Conservation (phyloP, 2,113 vertebrate species). For the Lepus timidus region DNA sequence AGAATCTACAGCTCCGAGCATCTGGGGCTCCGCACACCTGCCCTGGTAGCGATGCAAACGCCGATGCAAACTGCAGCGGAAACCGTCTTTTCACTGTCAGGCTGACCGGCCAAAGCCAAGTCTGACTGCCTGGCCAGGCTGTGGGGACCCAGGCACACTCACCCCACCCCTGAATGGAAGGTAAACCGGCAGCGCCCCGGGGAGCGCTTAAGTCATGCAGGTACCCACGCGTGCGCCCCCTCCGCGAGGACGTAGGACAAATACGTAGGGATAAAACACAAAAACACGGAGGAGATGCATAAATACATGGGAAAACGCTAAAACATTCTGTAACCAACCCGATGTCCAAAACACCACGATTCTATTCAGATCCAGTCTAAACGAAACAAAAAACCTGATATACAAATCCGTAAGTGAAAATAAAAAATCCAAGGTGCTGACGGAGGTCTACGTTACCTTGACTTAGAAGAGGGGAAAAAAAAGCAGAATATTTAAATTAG, state of each 20-base stretch:
- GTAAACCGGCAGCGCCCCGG: neutral
- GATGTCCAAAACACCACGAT: neutral
- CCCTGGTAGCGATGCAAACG: too few relatives aligned
- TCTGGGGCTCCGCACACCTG: too few relatives aligned
- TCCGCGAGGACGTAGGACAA: too few relatives aligned
- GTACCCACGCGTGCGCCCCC: too few relatives aligned
- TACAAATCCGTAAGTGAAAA: neutral
- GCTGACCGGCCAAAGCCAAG: neutral
- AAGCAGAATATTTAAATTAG: neutral
- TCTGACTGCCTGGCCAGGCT: neutral
- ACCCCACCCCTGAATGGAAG: neutral
- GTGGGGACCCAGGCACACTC: neutral
- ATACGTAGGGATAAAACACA: too few relatives aligned
- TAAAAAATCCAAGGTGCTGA: neutral
- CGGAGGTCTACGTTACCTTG: neutral
- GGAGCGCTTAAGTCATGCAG: neutral
- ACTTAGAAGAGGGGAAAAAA: neutral
- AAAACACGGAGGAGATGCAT: neutral
- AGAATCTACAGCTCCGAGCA: too few relatives aligned
- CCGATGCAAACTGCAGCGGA: neutral
- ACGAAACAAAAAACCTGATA: neutral
- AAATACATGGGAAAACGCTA: neutral
- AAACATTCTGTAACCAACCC: neutral
- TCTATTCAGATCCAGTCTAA: neutral
- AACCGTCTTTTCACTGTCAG: neutral